phyloP scores from a whole-genome alignment of 1,140 invertebrate species.

The Drosophila sp. region DNA sequence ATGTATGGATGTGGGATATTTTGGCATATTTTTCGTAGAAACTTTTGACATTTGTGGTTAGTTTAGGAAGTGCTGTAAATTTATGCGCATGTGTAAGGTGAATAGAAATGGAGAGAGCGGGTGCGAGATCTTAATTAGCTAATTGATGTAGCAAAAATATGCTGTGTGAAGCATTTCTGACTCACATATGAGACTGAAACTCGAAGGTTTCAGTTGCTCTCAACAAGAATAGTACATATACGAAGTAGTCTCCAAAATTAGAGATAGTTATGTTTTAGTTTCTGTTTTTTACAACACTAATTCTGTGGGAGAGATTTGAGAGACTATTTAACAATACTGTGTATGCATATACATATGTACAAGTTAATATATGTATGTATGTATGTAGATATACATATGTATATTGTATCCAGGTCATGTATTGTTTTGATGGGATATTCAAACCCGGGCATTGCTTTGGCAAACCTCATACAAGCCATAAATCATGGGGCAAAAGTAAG shows the following conservation, averaged over 20 bases:
- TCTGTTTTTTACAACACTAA: too few species aligned
- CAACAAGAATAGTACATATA: too few species aligned
- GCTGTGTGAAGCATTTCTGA: too few species aligned
- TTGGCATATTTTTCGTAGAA: slow-evolving; percentile 17
- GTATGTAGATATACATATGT: not conserved
- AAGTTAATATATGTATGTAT: not conserved
- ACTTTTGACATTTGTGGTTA: slow-evolving; percentile 19
- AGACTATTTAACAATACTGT: not conserved
- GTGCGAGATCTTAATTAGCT: slow-evolving; percentile 5
- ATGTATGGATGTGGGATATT: slow-evolving; percentile 23
- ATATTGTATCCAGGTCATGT: not conserved
- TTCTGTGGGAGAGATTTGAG: too few species aligned
- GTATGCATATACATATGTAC: not conserved
- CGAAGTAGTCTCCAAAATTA: too few species aligned
- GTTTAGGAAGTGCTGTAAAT: slow-evolving; percentile 10
- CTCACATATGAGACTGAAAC: too few species aligned
- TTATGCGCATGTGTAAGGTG: slow-evolving; percentile 1
- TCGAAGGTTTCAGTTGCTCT: too few species aligned
- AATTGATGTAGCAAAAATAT: slow-evolving; percentile 2
- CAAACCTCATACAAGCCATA: slow-evolving; percentile 61
- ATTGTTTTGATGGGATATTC: slow-evolving; percentile 1
- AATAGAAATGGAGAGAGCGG: not conserved
- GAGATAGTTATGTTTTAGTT: too few species aligned
- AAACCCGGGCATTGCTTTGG: slow-evolving; percentile 35
- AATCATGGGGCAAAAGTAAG: slow-evolving; percentile 49